These are phyloP conservation scores for Acanthopagrus latus DNA, from an alignment of 2,797 vertebrate species.

Conservation along the genomic window DNA sequence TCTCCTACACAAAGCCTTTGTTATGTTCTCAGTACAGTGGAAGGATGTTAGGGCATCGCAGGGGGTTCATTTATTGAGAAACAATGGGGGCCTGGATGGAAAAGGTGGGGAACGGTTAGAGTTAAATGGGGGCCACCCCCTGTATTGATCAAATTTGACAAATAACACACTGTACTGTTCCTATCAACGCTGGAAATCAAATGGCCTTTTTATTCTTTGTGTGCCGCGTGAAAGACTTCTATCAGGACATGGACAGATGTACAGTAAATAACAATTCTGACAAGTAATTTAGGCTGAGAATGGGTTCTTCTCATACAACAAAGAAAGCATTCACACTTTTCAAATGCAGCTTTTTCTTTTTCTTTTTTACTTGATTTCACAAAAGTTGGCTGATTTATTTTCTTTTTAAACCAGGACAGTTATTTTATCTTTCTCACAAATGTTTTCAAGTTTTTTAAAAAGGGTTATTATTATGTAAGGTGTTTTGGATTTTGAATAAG, in stretches of 20 bases:
- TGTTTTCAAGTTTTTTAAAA: background rate
- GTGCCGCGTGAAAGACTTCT: background rate
- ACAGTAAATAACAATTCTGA: background rate
- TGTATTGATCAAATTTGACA: constrained; percentile 40
- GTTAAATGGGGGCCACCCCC: constrained; percentile 39
- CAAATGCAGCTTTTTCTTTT: no score
- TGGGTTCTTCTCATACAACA: background rate
- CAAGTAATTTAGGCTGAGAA: background rate
- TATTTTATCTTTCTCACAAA: background rate
- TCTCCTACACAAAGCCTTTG: constrained; percentile 68
- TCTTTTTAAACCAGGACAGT: background rate
- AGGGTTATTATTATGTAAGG: constrained; percentile 3
- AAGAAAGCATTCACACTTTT: background rate
- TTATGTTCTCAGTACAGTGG: constrained; percentile 48
- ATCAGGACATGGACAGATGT: background rate
- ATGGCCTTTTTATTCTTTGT: constrained; percentile 10
- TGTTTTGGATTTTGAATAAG: background rate
- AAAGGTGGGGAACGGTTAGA: constrained; percentile 33
- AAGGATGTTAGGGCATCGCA: constrained; percentile 39
- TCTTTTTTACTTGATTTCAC: background rate
- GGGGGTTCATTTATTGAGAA: constrained; percentile 54
- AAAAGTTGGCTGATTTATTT: background rate
- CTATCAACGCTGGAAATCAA: constrained; percentile 12
- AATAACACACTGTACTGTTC: constrained; percentile 45
- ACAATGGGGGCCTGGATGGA: constrained; percentile 41